Evolutionary conservation across 2,113 vertebrate genomes (phyloP), one percentile per base, ranked within the genome.

Genomic region (Dromiciops gliroides): DNA sequence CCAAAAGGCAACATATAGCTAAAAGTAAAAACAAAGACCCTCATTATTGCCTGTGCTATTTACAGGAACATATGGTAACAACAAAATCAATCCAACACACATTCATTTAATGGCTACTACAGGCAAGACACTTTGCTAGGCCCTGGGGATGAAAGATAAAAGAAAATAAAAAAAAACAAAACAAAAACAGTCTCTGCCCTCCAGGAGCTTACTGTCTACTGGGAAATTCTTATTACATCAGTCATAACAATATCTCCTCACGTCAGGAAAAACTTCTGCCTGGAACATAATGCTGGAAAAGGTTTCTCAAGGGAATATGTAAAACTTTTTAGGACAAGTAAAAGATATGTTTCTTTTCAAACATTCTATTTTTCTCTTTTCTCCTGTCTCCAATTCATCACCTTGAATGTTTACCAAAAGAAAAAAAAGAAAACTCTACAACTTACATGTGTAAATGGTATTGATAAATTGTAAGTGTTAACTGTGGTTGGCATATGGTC

Each of bases 1-100:
- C 96, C 97, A 96, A 95, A 96, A 94, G 99, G 98, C 93, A 99
- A 96, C 94, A 96, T 93, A 95, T 99, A 99, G 98, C 99, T 99
- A 97, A 91, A 98, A 98, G 96, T 96, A 98, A 95, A 98, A 97
- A 48, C 97, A 91, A 98, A 98, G 94, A 97, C 91, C n/a, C 89
- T 95, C 90, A 91, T 97, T 98, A 98, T 91, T 97, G 91, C 96
- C 97, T 98, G 83, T 91, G 51, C 95, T 97, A 96, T 96, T 98
- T 97, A 98, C 94, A 96, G 97, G 49, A 48, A 93, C 93, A 48
- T 23, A 83, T 49, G n/a, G 67, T 95, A 93, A 96, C 94, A 94
- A 95, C 50, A 51, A 44, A 83, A 83, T 83, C 67, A 83, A 44
- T 83, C 67, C n/a, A 83, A 22, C n/a, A 23, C n/a, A 83, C n/a